Percentiles rank a stretch among this genome's conserved stretches.
These are phyloP conservation scores for Tetraodon nigroviridis DNA, from an alignment of 2,113 vertebrate genomes.

Conservation along the genomic window DNA sequence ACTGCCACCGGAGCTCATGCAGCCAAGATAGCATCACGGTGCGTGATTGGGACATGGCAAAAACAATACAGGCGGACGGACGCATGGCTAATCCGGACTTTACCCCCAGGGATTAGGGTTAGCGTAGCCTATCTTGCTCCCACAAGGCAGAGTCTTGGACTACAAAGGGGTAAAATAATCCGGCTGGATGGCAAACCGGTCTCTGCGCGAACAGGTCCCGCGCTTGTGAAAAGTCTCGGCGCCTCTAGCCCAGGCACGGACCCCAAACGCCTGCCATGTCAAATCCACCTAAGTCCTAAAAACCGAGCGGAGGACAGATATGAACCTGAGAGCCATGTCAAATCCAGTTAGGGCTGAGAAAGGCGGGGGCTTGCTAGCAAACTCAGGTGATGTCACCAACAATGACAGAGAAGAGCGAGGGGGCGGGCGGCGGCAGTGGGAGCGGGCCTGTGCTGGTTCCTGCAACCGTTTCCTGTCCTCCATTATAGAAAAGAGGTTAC, in stretches of 20 bases:
- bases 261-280: slow-evolving; percentile 17
- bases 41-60: too few species aligned
- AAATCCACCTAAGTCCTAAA: slow-evolving; percentile 34
- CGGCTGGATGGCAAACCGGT: too few species aligned
- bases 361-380: slow-evolving; percentile 24
- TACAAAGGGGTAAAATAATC: too few species aligned
- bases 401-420: slow-evolving; percentile 11
- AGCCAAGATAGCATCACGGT: too few species aligned
- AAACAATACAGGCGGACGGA: too few species aligned
- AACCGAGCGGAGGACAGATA: neutral
- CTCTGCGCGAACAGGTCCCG: neutral
- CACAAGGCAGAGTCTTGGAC: too few species aligned
- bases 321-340: slow-evolving; percentile 10
- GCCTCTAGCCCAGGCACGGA: slow-evolving; percentile 8
- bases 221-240: neutral
- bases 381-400: slow-evolving; percentile 33
- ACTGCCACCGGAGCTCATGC: too few species aligned
- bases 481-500: slow-evolving; percentile 76
- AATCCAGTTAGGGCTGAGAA: slow-evolving; percentile 28
- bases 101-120: too few species aligned
- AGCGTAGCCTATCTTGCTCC: too few species aligned
- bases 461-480: slow-evolving; percentile 44
- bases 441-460: slow-evolving; percentile 26
- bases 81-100: too few species aligned
- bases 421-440: slow-evolving; percentile 4